Evolutionary conservation across 2,113 vertebrate species (phyloP), one percentile per base, ranked within the genome.

Genomic region (Synodontis membranacea): DNA sequence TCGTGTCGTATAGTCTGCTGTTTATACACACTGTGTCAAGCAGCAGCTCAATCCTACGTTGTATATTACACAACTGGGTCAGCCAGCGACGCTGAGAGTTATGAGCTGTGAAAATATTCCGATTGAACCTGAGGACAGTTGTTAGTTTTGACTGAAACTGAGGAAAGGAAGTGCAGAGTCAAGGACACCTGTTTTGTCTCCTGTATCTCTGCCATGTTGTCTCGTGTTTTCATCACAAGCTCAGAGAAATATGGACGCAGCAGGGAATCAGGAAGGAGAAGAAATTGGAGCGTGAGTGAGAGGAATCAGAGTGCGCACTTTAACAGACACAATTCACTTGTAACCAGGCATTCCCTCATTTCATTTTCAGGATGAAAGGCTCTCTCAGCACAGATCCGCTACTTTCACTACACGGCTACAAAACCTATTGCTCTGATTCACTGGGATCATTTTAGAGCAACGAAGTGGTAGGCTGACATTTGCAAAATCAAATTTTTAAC

Each of bases 121-220:
- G 79, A 82, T 79, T 23, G 39, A 84, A 58, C 17, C 37, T 5
- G 37, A 78, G 42, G 83, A 34, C 21, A 23, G 10, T n/a, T 21
- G 25, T 64, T 79, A 34, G 76, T 52, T 79, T 66, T 0, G 12
- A 39, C 25, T 68, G 68, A 58, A 58, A 76, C 48, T 12, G 58
- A 88, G 56, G 64, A 75, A 84, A 60, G 15, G 39, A 58, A 84
- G 64, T 37, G 25, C 3, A 28, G 28, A 79, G 31, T 79, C 74
- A 64, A 80, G 76, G 84, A 80, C 60, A 80, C 56, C 34, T 48
- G 58, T 68, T 80, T 80, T 39, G 84, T 80, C 31, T 80, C 84
- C 48, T 86, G 42, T 68, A 86, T 86, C 60, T 80, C 54, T 82
- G 44, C 85, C 79, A 86, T 82, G 79, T 82, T 82, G 39, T 60